A percentile compares a stretch with the other conserved stretches of the same genome.
Evolutionary conservation across 2,113 vertebrate species (phyloP).

Genomic region (Hirundichthys speculiger): DNA sequence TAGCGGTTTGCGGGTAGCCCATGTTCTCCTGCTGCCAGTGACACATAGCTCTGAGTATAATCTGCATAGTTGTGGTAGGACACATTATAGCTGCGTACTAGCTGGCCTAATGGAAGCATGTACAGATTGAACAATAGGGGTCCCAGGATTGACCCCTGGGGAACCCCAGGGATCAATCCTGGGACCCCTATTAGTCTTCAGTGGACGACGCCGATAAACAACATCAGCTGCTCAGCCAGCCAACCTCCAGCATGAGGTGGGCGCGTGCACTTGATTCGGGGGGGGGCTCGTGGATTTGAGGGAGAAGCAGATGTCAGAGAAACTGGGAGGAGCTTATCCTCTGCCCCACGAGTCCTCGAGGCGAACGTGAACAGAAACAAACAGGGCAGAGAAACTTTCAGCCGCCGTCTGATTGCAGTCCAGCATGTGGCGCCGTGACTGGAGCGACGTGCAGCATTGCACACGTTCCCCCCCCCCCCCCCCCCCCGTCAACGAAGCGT

Average conservation of each 20-base stretch:
- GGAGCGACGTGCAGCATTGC: neutral
- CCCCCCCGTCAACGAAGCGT: too few relatives aligned
- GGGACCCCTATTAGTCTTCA: slow-evolving; percentile 23
- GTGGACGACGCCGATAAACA: slow-evolving; percentile 53
- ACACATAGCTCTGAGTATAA: too few relatives aligned
- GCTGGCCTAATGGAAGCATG: too few relatives aligned
- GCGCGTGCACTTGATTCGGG: neutral
- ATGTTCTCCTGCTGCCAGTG: too few relatives aligned
- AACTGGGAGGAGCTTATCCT: slow-evolving; percentile 37
- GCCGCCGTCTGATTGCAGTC: slow-evolving; percentile 35
- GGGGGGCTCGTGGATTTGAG: slow-evolving; percentile 8
- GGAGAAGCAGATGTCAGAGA: slow-evolving; percentile 63
- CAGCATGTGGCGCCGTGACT: slow-evolving; percentile 35
- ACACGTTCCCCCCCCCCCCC: too few relatives aligned
- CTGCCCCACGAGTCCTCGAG: slow-evolving; percentile 34
- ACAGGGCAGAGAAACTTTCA: slow-evolving; percentile 23
- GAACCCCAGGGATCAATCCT: too few relatives aligned
- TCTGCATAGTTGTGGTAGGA: too few relatives aligned
- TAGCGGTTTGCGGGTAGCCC: too few relatives aligned
- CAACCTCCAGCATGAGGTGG: slow-evolving; percentile 32
- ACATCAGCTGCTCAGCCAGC: slow-evolving; percentile 62
- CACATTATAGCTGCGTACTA: too few relatives aligned
- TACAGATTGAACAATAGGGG: too few relatives aligned
- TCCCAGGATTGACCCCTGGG: too few relatives aligned
- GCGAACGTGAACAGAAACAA: slow-evolving; percentile 19